Evolutionary conservation across 2,888 invertebrate genomes (phyloP).

Genomic region (Phorcus lineatus): DNA sequence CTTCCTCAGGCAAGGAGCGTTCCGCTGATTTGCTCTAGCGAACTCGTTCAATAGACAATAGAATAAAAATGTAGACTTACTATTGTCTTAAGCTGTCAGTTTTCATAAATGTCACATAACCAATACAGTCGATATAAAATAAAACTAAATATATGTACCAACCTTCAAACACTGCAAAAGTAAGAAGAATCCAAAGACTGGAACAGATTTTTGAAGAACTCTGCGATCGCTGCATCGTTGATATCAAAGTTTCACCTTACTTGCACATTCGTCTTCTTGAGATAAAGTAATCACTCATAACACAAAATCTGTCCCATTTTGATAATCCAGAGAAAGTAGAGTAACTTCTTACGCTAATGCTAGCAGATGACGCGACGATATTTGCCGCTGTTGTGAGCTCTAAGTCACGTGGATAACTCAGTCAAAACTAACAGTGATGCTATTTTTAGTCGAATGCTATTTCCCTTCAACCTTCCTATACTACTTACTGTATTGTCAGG

Average conservation of each 20-base stretch:
- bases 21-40: no score
- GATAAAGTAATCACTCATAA: not conserved
- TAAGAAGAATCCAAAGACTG: not conserved
- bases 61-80: no score
- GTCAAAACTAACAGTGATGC: conserved; percentile 11
- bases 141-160: not conserved
- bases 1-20: not conserved
- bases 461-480: not conserved
- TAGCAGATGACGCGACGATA: conserved; percentile 8
- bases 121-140: no score
- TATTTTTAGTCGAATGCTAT: not conserved
- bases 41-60: no score
- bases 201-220: not conserved
- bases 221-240: not conserved
- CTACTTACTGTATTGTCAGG: not conserved
- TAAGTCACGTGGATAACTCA: not conserved
- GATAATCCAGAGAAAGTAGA: not conserved
- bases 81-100: no score
- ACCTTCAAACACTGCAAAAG: not conserved
- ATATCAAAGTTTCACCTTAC: not conserved
- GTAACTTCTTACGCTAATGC: not conserved
- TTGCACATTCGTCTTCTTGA: not conserved
- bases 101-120: no score
- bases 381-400: not conserved
- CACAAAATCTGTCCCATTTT: not conserved